A percentile compares a stretch with the other conserved stretches of the same genome.
Conservation (phyloP, 2,113 vertebrate species). For the Macquaria ambigua region DNA sequence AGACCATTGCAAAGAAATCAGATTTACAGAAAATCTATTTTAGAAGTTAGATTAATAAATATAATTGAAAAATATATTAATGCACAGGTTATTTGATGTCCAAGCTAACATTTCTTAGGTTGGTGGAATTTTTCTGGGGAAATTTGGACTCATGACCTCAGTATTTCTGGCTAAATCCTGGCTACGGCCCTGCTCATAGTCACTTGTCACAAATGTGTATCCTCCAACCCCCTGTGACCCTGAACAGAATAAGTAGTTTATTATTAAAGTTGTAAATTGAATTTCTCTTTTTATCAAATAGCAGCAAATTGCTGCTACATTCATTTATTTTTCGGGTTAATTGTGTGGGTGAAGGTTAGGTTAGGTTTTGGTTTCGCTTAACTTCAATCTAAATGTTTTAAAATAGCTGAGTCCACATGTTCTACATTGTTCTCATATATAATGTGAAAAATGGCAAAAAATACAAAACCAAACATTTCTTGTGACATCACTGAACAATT, state of each 20-base stretch:
- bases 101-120: too few species aligned
- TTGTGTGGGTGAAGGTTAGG: neutral
- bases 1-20: too few species aligned
- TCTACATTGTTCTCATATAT: neutral
- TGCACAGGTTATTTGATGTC: too few species aligned
- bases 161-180: neutral
- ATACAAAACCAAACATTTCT: neutral
- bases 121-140: neutral
- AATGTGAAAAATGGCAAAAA: neutral
- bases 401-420: neutral
- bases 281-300: neutral
- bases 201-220: neutral
- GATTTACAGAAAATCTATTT: too few species aligned
- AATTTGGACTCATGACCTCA: neutral
- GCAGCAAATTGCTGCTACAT: neutral
- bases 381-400: neutral
- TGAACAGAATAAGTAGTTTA: neutral
- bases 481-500: neutral
- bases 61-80: too few species aligned
- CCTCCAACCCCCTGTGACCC: neutral
- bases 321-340: neutral
- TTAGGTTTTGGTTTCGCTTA: neutral
- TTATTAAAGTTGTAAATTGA: neutral
- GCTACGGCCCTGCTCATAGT: neutral
- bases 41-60: too few species aligned